phyloP scores from a whole-genome alignment of 92 coral and sea anemone species.

The Phymanthus crucifer region DNA sequence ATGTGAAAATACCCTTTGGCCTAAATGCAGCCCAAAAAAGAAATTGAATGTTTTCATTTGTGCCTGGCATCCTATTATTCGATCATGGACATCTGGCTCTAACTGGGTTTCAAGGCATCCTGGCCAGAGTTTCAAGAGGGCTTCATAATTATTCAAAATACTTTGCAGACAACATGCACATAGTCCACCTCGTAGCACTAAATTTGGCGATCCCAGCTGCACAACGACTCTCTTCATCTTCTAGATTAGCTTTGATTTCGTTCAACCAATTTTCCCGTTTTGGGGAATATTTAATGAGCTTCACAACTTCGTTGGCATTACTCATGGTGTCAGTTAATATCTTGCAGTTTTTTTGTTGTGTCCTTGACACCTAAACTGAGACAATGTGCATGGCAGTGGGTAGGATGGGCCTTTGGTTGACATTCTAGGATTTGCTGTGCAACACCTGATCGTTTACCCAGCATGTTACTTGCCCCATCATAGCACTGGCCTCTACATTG shows the following conservation, averaged over 20 bases:
- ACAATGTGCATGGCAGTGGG: slow-evolving; percentile 56
- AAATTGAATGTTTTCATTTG: slow-evolving; percentile 53
- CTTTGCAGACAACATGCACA: slow-evolving; percentile 49
- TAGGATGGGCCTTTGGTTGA: slow-evolving; percentile 58
- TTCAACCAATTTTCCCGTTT: slow-evolving; percentile 46
- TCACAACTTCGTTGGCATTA: slow-evolving; percentile 50
- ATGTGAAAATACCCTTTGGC: slow-evolving; percentile 35
- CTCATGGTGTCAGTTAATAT: slow-evolving; percentile 56
- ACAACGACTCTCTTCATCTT: slow-evolving; percentile 40
- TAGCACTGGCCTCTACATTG: slow-evolving; percentile 45
- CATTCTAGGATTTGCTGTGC: slow-evolving; percentile 47
- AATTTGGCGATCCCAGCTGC: slow-evolving; percentile 52
- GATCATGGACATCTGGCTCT: slow-evolving; percentile 51
- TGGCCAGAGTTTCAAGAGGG: slow-evolving; percentile 44
- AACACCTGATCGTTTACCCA: slow-evolving; percentile 39
- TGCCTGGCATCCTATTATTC: slow-evolving; percentile 54
- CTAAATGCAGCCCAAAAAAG: slow-evolving; percentile 50
- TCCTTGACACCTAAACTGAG: slow-evolving; percentile 45
- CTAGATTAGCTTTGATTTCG: slow-evolving; percentile 46
- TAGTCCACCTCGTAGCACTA: slow-evolving; percentile 66
- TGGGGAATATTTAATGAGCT: slow-evolving; percentile 55
- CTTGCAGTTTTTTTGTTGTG: slow-evolving; percentile 49
- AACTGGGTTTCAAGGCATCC: slow-evolving; percentile 42
- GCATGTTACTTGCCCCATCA: slow-evolving; percentile 45
- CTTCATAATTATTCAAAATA: slow-evolving; percentile 42